These are phyloP conservation scores for Coregonus sp. DNA, from an alignment of 2,797 vertebrate species.

Conservation along the genomic window DNA sequence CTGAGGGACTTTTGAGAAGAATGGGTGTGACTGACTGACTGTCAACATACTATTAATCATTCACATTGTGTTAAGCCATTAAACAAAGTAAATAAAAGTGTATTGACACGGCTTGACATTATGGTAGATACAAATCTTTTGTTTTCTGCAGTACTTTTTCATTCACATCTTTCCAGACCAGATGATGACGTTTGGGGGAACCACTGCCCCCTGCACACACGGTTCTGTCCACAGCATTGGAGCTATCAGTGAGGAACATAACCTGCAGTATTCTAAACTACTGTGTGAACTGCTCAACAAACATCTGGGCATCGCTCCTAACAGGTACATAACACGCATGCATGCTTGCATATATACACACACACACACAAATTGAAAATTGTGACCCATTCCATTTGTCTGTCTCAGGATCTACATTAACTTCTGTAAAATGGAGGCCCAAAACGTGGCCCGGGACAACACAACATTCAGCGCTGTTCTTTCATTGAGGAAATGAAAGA, in stretches of 20 bases:
- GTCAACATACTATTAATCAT: too few relatives aligned
- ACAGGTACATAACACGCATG: conserved; percentile 75
- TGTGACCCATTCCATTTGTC: conserved; percentile 6
- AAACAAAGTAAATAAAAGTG: too few relatives aligned
- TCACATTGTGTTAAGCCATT: too few relatives aligned
- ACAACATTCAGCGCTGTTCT: conserved; percentile 79
- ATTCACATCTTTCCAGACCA: conserved; percentile 88
- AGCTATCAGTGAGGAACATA: conserved; percentile 83
- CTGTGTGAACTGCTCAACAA: conserved; percentile 86
- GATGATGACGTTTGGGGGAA: conserved; percentile 92
- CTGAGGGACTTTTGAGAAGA: too few relatives aligned
- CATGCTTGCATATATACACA: too few relatives aligned
- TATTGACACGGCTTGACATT: conserved; percentile 6
- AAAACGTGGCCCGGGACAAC: conserved; percentile 88
- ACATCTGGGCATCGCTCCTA: conserved; percentile 83
- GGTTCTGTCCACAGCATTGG: conserved; percentile 92
- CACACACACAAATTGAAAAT: too few relatives aligned
- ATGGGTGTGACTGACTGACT: too few relatives aligned
- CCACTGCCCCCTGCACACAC: conserved; percentile 86
- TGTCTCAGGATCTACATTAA: conserved; percentile 88
- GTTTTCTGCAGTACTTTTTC: conserved; percentile 84
- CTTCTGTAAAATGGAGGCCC: conserved; percentile 81
- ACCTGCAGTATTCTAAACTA: conserved; percentile 83
- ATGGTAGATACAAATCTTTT: background rate
- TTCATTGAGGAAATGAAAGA: too few relatives aligned